Percentiles rank a stretch among this genome's conserved stretches.
Evolutionary conservation across 2,888 invertebrate genomes (phyloP).

Genomic region (Euspilapteryx auroguttella): DNA sequence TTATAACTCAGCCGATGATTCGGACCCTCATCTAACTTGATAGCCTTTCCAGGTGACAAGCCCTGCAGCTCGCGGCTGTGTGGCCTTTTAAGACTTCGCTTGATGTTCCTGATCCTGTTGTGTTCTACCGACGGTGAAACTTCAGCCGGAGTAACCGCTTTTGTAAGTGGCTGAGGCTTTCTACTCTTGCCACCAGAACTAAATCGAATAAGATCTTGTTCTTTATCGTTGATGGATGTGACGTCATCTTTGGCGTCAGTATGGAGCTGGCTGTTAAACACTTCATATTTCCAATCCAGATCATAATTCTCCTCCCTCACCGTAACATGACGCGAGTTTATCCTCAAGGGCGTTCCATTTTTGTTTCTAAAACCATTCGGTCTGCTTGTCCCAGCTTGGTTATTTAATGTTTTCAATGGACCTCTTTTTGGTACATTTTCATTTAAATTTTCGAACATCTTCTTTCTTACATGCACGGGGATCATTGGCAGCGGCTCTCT

Average conservation of each 20-base stretch:
- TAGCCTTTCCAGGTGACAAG: slow-evolving; percentile 18
- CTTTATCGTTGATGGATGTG: slow-evolving; percentile 16
- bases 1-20: slow-evolving; percentile 20
- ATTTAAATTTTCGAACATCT: slow-evolving; percentile 10
- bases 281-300: slow-evolving; percentile 20
- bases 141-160: slow-evolving; percentile 23
- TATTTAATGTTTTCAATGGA: slow-evolving; percentile 22
- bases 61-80: slow-evolving; percentile 38
- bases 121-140: slow-evolving; percentile 15
- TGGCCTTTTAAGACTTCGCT: slow-evolving; percentile 36
- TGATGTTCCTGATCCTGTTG: slow-evolving; percentile 27
- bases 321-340: slow-evolving; percentile 23
- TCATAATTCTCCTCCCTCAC: slow-evolving; percentile 13
- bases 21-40: slow-evolving; percentile 13
- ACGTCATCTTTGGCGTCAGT: slow-evolving; percentile 13
- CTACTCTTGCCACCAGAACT: neutral
- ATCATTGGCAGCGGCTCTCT: slow-evolving; percentile 23
- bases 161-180: neutral
- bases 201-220: slow-evolving; percentile 14
- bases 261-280: too few relatives aligned
- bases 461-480: slow-evolving; percentile 20
- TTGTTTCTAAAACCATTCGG: slow-evolving; percentile 5
- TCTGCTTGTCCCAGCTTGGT: slow-evolving; percentile 10
- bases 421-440: slow-evolving; percentile 11
- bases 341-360: slow-evolving; percentile 8